Percentiles rank a stretch among this genome's conserved stretches.
Evolutionary conservation across 2,888 invertebrate genomes (phyloP).

Genomic region (Cryptocephalus primarius): DNA sequence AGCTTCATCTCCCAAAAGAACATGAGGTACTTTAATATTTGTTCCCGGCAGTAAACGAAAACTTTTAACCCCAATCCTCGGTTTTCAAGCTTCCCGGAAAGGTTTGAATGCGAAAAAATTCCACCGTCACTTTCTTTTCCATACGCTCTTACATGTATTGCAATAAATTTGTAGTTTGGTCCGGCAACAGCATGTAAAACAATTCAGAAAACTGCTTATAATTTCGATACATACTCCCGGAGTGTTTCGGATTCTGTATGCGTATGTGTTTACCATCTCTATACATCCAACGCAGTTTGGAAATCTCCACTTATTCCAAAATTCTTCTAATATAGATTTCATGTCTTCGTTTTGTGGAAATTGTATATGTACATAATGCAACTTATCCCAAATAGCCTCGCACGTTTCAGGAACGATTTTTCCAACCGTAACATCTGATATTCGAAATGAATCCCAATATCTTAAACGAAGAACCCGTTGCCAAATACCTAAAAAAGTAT

Average conservation of each 20-base stretch:
- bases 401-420: slow-evolving; percentile 6
- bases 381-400: slow-evolving; percentile 5
- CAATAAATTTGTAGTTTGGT: slow-evolving; percentile 10
- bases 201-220: slow-evolving; percentile 10
- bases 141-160: slow-evolving; percentile 11
- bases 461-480: slow-evolving; percentile 6
- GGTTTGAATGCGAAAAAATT: slow-evolving; percentile 8
- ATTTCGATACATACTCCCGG: slow-evolving; percentile 8
- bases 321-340: slow-evolving; percentile 4
- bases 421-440: slow-evolving; percentile 3
- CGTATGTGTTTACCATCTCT: slow-evolving; percentile 7
- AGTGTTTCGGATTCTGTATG: slow-evolving; percentile 5
- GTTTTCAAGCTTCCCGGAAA: slow-evolving; percentile 7
- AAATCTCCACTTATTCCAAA: slow-evolving; percentile 7
- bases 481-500: slow-evolving; percentile 4
- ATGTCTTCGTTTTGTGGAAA: slow-evolving; percentile 4
- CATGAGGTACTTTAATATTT: slow-evolving; percentile 11
- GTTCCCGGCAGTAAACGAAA: slow-evolving; percentile 9
- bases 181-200: slow-evolving; percentile 12
- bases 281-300: slow-evolving; percentile 7
- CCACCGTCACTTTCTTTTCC: slow-evolving; percentile 12
- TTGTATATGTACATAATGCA: slow-evolving; percentile 2
- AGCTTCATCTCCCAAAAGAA: slow-evolving; percentile 13
- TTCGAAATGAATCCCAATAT: slow-evolving; percentile 3
- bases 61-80: slow-evolving; percentile 2